These are phyloP conservation scores for Nycticryphes semicollaris DNA, from an alignment of 2,113 vertebrate genomes.

Conservation along the genomic window DNA sequence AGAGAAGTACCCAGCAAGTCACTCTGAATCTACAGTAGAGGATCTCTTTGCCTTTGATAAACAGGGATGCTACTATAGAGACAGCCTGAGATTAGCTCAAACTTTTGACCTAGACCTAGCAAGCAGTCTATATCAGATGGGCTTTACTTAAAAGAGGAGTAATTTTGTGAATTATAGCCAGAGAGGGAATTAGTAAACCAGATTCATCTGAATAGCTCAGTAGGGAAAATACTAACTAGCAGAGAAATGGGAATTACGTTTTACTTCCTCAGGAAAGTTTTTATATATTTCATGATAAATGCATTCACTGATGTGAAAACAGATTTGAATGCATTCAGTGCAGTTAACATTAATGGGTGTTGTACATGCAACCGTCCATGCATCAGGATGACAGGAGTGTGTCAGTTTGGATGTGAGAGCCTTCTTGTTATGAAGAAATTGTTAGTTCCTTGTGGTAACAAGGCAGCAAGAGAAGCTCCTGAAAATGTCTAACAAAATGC, in stretches of 20 bases:
- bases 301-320: not conserved
- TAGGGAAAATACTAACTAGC: not conserved
- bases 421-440: not conserved
- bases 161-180: not conserved
- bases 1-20: not conserved
- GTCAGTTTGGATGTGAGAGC: not conserved
- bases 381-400: not conserved
- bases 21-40: not conserved
- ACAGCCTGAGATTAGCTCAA: not conserved
- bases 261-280: not conserved
- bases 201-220: not conserved
- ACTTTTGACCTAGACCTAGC: not conserved
- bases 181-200: not conserved
- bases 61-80: not conserved
- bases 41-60: not conserved
- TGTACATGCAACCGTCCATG: not conserved
- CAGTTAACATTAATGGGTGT: not conserved
- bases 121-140: not conserved
- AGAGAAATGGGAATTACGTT: not conserved
- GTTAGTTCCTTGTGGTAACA: not conserved
- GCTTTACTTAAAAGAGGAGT: not conserved
- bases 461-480: not conserved
- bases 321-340: not conserved
- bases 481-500: not conserved
- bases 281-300: not conserved